Percentiles rank a stretch among this genome's conserved stretches.
Evolutionary conservation across 2,113 vertebrate genomes (phyloP).

Genomic region (Phylloscopus trochiloides): DNA sequence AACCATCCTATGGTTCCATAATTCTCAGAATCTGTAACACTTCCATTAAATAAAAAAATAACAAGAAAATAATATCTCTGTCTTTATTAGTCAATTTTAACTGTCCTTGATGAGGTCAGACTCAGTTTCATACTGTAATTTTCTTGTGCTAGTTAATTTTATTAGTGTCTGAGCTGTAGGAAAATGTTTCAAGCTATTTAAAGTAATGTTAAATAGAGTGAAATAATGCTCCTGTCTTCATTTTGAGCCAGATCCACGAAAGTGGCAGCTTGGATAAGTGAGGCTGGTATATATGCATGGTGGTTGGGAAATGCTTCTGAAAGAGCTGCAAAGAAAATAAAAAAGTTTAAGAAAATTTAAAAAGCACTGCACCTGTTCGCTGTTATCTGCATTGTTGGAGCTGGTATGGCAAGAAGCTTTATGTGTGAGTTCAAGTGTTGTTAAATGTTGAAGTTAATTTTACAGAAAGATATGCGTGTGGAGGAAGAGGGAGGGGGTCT

Average conservation of each 20-base stretch:
- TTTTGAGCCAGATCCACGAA: background rate
- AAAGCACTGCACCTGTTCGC: background rate
- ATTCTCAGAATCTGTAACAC: background rate
- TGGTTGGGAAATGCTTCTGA: background rate
- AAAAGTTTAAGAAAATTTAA: background rate
- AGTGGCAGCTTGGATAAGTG: background rate
- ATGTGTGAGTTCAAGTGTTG: background rate
- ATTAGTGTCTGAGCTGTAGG: background rate
- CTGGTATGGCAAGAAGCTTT: background rate
- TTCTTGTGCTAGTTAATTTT: background rate
- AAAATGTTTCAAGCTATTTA: conserved; percentile 9
- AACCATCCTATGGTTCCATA: background rate
- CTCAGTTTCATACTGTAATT: background rate
- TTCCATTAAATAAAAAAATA: background rate
- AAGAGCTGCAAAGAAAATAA: background rate
- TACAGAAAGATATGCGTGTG: background rate
- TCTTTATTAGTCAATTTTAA: background rate
- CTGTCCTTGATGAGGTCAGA: background rate
- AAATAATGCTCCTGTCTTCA: background rate
- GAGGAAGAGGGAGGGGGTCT: background rate
- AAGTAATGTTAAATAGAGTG: conserved; percentile 1
- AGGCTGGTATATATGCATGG: background rate
- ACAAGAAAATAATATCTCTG: background rate
- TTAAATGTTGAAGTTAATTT: background rate
- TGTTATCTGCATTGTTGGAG: background rate